Evolutionary conservation across 1,140 invertebrate genomes (phyloP).

Genomic region (Acromyrmex echinatior): DNA sequence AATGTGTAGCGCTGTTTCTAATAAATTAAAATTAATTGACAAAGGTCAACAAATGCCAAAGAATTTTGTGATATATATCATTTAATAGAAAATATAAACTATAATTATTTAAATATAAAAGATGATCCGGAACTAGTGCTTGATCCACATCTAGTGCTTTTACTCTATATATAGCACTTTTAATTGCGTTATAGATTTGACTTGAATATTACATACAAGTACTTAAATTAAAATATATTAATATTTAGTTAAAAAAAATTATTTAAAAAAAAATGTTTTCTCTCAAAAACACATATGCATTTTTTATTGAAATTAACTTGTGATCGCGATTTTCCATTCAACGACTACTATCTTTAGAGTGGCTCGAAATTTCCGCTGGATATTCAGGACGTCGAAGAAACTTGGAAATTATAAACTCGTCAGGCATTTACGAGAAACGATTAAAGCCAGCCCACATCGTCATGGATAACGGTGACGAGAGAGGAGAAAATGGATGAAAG

Average conservation of each 20-base stretch:
- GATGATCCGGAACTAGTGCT: too few species aligned
- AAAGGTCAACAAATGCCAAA: too few species aligned
- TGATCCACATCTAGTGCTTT: too few species aligned
- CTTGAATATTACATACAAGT: neutral
- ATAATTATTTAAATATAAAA: too few species aligned
- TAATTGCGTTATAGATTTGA: neutral
- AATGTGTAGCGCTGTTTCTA: too few species aligned
- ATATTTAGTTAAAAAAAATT: neutral
- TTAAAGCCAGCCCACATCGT: conserved; percentile 74
- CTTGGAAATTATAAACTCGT: conserved; percentile 81
- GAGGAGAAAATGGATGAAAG: conserved; percentile 54
- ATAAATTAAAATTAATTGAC: too few species aligned
- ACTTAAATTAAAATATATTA: neutral
- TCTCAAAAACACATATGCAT: neutral
- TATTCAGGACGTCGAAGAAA: conserved; percentile 71
- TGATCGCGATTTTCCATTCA: conserved; percentile 54
- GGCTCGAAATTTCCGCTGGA: conserved; percentile 72
- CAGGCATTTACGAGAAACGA: conserved; percentile 80
- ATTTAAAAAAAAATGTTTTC: neutral
- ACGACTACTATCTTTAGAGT: conserved; percentile 40
- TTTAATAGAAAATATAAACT: too few species aligned
- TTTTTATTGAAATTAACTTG: conserved; percentile 41
- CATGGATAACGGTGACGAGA: conserved; percentile 72
- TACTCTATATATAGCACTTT: neutral
- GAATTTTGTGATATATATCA: too few species aligned